A percentile compares a stretch with the other conserved stretches of the same genome.
These are phyloP conservation scores for Coranthus polyacanthus DNA, from an alignment of 2,797 vertebrate species.

Conservation along the genomic window DNA sequence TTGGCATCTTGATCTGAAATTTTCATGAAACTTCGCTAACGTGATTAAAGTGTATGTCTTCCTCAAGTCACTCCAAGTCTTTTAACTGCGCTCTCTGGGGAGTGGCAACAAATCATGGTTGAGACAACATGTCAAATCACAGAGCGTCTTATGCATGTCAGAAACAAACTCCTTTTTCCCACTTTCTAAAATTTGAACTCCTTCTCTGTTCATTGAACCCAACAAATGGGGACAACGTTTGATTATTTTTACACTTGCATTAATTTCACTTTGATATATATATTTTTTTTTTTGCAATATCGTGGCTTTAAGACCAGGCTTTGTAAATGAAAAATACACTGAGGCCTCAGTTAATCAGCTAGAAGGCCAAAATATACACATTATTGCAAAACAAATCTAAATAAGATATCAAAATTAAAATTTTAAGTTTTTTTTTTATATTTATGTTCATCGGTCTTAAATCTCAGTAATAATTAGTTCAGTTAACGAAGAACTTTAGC, in stretches of 20 bases:
- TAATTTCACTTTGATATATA: constrained; percentile 30
- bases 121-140: constrained; percentile 84
- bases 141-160: constrained; percentile 68
- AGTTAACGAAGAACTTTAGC: constrained; percentile 33
- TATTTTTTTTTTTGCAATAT: constrained; percentile 12
- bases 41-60: constrained; percentile 85
- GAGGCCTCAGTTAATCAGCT: neutral
- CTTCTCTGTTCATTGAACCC: constrained; percentile 36
- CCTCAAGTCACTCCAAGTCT: constrained; percentile 81
- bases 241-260: constrained; percentile 44
- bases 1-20: constrained; percentile 82
- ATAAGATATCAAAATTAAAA: neutral
- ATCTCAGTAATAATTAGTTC: constrained; percentile 4
- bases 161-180: constrained; percentile 46
- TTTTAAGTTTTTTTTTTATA: too few species aligned
- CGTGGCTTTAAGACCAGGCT: neutral
- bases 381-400: neutral
- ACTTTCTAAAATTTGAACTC: constrained; percentile 49
- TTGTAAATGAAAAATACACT: too few species aligned
- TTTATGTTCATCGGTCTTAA: too few species aligned
- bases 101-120: constrained; percentile 84
- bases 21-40: constrained; percentile 84
- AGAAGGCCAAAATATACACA: neutral
- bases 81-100: constrained; percentile 81
- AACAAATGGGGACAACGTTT: constrained; percentile 50